Evolutionary conservation across 2,888 invertebrate species (phyloP).

Genomic region (Dicranocentrus wangi): DNA sequence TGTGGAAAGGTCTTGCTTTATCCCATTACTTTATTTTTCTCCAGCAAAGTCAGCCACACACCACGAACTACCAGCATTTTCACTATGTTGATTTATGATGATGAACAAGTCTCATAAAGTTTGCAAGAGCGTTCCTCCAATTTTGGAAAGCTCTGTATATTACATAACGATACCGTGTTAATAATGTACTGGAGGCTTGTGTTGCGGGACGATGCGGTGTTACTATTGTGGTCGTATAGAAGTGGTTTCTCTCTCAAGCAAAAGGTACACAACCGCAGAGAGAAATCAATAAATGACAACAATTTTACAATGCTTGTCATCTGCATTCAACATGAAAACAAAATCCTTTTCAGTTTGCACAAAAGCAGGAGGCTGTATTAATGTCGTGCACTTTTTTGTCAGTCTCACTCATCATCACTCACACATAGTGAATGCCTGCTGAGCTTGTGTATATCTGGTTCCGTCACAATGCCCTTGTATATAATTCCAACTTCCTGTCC

Average conservation of each 20-base stretch:
- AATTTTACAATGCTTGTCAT: conserved; percentile 21
- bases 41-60: too few species aligned
- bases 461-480: too few species aligned
- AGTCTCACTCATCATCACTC: neutral
- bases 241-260: too few species aligned
- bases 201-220: too few species aligned
- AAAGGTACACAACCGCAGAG: neutral
- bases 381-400: neutral
- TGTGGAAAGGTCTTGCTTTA: neutral
- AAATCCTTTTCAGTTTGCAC: neutral
- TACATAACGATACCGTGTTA: neutral
- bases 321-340: conserved; percentile 7
- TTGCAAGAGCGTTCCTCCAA: neutral
- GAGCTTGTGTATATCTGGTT: too few species aligned
- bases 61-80: neutral
- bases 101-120: neutral
- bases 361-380: too few species aligned
- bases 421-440: too few species aligned
- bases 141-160: too few species aligned
- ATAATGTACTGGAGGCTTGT: neutral
- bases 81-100: conserved; percentile 4
- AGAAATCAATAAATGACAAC: conserved; percentile 28
- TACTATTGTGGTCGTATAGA: too few species aligned
- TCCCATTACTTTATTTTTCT: too few species aligned
- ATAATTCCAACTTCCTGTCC: too few species aligned